Conservation (phyloP, 2,888 invertebrate species). For the Salticus scenicus region DNA sequence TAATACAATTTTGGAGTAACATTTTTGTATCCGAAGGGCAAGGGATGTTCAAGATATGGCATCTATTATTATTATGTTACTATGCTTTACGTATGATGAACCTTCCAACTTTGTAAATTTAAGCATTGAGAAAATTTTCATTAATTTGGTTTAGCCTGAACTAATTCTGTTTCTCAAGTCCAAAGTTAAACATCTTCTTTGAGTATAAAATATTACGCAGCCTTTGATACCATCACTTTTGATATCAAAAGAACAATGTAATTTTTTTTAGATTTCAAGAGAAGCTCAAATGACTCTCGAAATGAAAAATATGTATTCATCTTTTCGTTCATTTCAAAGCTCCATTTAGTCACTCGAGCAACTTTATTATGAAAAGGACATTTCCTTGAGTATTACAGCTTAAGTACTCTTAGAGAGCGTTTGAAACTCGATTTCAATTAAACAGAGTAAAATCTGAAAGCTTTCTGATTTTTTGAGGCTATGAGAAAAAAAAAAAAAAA, state of each 20-base stretch:
- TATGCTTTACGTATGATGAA: too few relatives aligned
- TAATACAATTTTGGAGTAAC: too few relatives aligned
- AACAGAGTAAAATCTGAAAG: not conserved
- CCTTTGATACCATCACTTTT: not conserved
- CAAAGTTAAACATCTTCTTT: too few relatives aligned
- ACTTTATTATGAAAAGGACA: not conserved
- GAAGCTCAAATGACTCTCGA: not conserved
- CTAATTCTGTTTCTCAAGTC: too few relatives aligned
- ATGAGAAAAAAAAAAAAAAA: not conserved
- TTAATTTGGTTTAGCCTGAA: too few relatives aligned
- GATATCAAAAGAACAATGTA: not conserved
- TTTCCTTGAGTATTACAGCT: not conserved
- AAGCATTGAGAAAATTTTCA: too few relatives aligned
- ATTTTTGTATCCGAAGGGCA: too few relatives aligned
- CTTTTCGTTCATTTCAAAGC: not conserved
- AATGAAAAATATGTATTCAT: not conserved
- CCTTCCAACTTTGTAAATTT: too few relatives aligned
- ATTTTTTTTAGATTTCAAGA: not conserved
- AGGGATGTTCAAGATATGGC: too few relatives aligned
- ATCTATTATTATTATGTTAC: too few relatives aligned
- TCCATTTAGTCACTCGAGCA: not conserved
- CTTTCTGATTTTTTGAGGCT: not conserved
- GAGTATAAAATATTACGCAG: too few relatives aligned
- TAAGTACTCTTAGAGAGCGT: not conserved
- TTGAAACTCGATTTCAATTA: not conserved